Percentiles rank a stretch among this genome's conserved stretches.
These are phyloP conservation scores for Stegodyphus mimosarum DNA, from an alignment of 1,140 invertebrate species.

Conservation along the genomic window DNA sequence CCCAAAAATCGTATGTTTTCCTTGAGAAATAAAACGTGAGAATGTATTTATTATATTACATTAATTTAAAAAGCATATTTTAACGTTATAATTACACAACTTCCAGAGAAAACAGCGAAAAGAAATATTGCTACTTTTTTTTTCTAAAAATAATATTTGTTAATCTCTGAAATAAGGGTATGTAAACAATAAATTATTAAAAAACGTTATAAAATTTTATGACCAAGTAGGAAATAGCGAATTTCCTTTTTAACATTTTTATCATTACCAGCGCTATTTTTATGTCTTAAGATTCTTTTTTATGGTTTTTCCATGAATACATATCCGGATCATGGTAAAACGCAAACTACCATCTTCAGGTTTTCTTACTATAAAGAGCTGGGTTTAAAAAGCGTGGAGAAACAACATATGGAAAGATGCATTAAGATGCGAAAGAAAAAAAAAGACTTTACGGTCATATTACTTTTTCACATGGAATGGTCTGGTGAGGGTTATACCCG, in stretches of 20 bases:
- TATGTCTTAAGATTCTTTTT: constrained; percentile 13
- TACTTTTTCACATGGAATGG: neutral
- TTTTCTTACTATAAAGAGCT: no score
- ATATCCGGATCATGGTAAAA: no score
- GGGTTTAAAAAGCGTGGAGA: neutral
- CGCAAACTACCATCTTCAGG: no score
- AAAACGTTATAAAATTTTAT: constrained; percentile 24
- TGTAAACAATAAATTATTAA: constrained; percentile 21
- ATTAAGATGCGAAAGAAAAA: neutral
- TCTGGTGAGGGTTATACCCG: neutral
- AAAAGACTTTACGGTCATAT: neutral
- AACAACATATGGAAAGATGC: neutral
- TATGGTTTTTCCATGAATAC: neutral
- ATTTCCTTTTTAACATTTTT: constrained; percentile 15
- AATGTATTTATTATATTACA: no score
- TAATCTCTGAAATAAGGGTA: no score
- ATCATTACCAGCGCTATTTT: constrained; percentile 25
- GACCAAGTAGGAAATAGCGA: constrained; percentile 19
- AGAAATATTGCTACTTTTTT: no score
- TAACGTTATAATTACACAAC: no score
- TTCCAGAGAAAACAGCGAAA: no score
- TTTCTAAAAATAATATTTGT: no score
- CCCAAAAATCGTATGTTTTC: no score
- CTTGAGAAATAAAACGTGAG: no score
- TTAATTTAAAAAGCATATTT: no score